Evolutionary conservation across 2,797 vertebrate genomes (phyloP), one percentile per base, ranked within the genome.

Genomic region (Gymnodraco acuticeps): DNA sequence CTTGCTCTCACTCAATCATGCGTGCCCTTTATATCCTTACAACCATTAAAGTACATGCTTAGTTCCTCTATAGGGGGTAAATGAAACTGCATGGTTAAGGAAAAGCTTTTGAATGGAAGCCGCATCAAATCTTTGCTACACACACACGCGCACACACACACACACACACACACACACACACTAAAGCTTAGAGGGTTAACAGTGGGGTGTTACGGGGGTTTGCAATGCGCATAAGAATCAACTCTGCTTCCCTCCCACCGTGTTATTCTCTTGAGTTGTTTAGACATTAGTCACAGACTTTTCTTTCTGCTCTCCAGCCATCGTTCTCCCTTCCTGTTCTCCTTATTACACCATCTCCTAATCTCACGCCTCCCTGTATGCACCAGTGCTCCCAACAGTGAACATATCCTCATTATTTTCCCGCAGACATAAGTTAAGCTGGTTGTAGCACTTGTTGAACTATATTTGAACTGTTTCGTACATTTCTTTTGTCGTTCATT

Each of bases 181-280:
- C 69, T 38, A 59, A 82, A 77, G 52, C 75, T 64, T 78, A 73
- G 80, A 84, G 73, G 84, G 89, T 82, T 90, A 89, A 91, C 91
- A 92, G 85, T 82, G 75, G 92, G 89, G 89, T 88, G 90, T 87
- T 85, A 92, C 17, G 75, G 88, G 87, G 90, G 87, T 82, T 84
- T 80, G 77, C 91, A 90, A 92, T 93, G 80, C 88, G 87, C 93
- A 93, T 94, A 74, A 90, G 88, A 93, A 92, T 92, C 64, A 75
- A 82, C 84, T 77, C 51, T 50, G 55, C 75, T 75, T 63, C 71
- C 83, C 81, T 88, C 90, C 92, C 79, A 81, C 89, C 0, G 89
- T 83, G 91, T 91, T 83, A 87, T 93, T 93, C 90, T 91, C 78
- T 83, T 19, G 77, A 77, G 81, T 74, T 84, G 80, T 86, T 92